Evolutionary conservation across 1,140 invertebrate genomes (phyloP).

Genomic region (Bombus waltoni): DNA sequence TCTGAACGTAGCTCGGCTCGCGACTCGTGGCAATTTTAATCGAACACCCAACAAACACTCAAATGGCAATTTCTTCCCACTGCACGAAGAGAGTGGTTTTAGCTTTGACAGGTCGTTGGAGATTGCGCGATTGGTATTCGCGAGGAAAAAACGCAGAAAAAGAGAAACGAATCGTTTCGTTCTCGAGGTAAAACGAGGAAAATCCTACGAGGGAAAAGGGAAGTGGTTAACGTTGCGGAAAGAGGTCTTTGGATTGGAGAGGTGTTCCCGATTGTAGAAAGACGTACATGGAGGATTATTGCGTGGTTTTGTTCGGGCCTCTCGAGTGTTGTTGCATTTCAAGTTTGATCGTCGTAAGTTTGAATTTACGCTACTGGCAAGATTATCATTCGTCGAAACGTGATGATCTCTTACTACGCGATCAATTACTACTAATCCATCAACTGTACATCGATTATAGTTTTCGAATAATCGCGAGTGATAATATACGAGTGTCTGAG

Average conservation of each 20-base stretch:
- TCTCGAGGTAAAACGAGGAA: not conserved
- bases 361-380: too few species aligned
- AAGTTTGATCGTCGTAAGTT: too few species aligned
- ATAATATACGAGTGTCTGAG: not conserved
- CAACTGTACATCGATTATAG: too few species aligned
- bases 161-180: not conserved
- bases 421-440: too few species aligned
- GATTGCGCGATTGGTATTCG: not conserved
- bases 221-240: not conserved
- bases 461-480: too few species aligned
- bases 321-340: not conserved
- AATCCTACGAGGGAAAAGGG: too few species aligned
- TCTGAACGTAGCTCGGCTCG: rapidly evolving
- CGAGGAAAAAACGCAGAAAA: too few species aligned
- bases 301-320: not conserved
- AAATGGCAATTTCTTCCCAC: not conserved
- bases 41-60: not conserved
- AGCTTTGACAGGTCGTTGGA: not conserved
- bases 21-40: too few species aligned
- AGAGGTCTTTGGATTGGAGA: not conserved
- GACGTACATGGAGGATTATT: not conserved
- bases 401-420: too few species aligned
- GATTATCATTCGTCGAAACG: too few species aligned
- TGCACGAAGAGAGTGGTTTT: not conserved
- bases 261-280: not conserved